phyloP scores from a whole-genome alignment of 1,140 invertebrate genomes.

The Orius insidiosus region DNA sequence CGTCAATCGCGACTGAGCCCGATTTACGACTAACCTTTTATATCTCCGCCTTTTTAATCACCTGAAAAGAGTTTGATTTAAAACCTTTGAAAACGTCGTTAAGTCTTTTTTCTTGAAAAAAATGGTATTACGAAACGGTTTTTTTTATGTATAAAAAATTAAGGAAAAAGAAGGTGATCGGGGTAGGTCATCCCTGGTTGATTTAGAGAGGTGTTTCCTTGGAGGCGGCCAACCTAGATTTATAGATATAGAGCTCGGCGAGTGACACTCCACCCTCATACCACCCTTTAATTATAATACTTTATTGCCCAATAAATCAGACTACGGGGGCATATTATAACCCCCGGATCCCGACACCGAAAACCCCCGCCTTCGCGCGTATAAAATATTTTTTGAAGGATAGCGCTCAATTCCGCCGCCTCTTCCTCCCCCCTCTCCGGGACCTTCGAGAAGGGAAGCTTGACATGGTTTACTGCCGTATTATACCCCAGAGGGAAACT shows the following conservation, averaged over 20 bases:
- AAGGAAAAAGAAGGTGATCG: no score
- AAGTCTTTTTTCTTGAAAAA: no score
- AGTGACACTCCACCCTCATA: conserved; percentile 4
- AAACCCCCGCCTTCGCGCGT: conserved; percentile 9
- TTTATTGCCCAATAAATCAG: conserved; percentile 21
- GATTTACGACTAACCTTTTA: no score
- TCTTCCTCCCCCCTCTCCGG: not conserved
- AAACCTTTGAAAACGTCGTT: no score
- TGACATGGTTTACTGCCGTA: conserved; percentile 8
- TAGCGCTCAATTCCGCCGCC: conserved; percentile 6
- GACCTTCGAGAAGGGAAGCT: not conserved
- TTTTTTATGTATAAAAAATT: no score
- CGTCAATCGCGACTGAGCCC: no score
- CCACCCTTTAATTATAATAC: conserved; percentile 20
- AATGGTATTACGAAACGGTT: no score
- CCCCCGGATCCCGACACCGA: conserved; percentile 2
- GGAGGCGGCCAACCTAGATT: conserved; percentile 7
- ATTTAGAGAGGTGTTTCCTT: conserved; percentile 8
- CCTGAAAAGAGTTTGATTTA: no score
- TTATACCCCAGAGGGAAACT: conserved; percentile 5
- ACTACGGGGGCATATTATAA: conserved; percentile 10
- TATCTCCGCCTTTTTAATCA: no score
- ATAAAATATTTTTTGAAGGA: conserved; percentile 9
- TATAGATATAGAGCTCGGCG: conserved; percentile 10
- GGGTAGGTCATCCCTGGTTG: not conserved